Conservation (phyloP, 2,797 vertebrate genomes). For the Nannoperca australis region DNA sequence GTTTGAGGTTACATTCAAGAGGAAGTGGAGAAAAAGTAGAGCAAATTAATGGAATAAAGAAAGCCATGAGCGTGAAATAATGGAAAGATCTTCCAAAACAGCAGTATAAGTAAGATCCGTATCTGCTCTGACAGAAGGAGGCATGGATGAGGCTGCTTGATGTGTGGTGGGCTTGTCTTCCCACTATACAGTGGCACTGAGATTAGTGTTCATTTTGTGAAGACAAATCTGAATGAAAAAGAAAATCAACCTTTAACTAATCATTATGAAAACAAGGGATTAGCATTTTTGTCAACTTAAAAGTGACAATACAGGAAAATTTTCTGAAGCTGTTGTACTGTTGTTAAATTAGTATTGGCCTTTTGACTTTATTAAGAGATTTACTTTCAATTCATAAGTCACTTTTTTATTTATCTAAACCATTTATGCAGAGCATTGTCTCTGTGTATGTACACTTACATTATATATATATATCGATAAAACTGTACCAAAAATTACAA, state of each 20-base stretch:
- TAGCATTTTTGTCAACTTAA: slow-evolving; percentile 25
- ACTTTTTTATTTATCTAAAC: neutral
- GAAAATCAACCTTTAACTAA: slow-evolving; percentile 13
- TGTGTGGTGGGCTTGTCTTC: slow-evolving; percentile 51
- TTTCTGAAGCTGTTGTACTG: slow-evolving; percentile 21
- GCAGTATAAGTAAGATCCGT: slow-evolving; percentile 65
- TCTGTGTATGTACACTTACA: too few species aligned
- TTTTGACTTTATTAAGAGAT: neutral
- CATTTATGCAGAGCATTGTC: neutral
- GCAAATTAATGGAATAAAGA: slow-evolving; percentile 52
- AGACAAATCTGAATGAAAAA: slow-evolving; percentile 25
- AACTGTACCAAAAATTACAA: neutral
- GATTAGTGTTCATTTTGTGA: slow-evolving; percentile 53
- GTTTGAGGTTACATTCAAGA: slow-evolving; percentile 14
- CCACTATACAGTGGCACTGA: slow-evolving; percentile 30
- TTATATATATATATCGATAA: too few species aligned
- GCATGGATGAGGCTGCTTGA: slow-evolving; percentile 43
- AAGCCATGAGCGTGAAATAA: slow-evolving; percentile 63
- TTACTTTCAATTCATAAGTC: neutral
- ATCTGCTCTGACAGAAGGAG: slow-evolving; percentile 47
- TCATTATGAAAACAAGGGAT: slow-evolving; percentile 33
- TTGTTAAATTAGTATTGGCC: neutral
- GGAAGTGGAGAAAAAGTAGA: slow-evolving; percentile 38
- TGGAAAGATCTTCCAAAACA: slow-evolving; percentile 55
- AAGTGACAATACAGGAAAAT: slow-evolving; percentile 30